Base-by-base conservation (phyloP, 2,113 vertebrate genomes). In the Esox niger region DNA sequence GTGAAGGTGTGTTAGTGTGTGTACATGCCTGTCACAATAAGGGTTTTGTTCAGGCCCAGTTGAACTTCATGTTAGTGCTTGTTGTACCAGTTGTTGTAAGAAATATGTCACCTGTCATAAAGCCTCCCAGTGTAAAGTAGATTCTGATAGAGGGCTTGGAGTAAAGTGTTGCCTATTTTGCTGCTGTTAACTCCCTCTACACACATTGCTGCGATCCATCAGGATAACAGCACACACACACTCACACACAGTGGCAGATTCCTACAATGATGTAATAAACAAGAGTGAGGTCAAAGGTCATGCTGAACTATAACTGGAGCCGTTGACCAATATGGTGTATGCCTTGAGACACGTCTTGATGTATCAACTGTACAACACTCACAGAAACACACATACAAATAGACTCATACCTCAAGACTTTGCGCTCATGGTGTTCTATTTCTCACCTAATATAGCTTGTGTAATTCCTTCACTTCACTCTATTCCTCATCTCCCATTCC, bases 231-330 rank as follows among this genome's bases (percentile, higher is more conserved):
- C 10, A 15, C 23, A 35, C 64, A 59, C 26, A 29, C 66, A 43
- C 32, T n/a, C 31, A 43, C 54, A 27, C 65, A 67, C 58, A 66
- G 54, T 64, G 58, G 17, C 35, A 66, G n/a, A 73, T 73, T 84
- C 70, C 78, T 69, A 32, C 54, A 80, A 66, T 46, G 11, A n/a
- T 69, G 65, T 38, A 79, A 81, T 79, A 79, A 81, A 83, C 21
- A 31, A 52, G 57, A 66, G 62, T 43, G 67, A 68, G 81, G 76
- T 83, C 73, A 82, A 73, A 81, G 75, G 79, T 73, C 74, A 74
- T 64, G 31, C 5, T 71, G 62, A 80, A 71, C 80, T 86, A 79
- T 81, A 76, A 66, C 64, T 63, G 70, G 23, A 65, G 79, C 60
- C 35, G 68, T 58, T 66, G 78, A 70, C 27, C 66, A 71, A 61